Conservation (phyloP, 2,888 invertebrate genomes). For the Thera obeliscata region DNA sequence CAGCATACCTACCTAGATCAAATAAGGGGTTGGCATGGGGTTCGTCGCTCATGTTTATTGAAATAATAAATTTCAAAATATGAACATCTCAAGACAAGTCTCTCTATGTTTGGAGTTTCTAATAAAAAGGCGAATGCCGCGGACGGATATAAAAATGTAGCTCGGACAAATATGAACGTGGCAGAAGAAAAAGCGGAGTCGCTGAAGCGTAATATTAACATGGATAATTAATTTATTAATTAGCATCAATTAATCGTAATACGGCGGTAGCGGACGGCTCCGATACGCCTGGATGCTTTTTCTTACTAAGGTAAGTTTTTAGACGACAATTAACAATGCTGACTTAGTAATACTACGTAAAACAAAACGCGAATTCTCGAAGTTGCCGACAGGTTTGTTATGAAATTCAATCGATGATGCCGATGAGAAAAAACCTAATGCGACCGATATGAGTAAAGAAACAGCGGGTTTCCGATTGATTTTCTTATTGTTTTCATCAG, state of each 20-base stretch:
- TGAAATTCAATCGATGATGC: slow-evolving; percentile 50
- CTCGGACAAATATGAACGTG: slow-evolving; percentile 64
- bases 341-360: slow-evolving; percentile 54
- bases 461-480: slow-evolving; percentile 57
- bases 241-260: slow-evolving; percentile 79
- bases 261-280: slow-evolving; percentile 59
- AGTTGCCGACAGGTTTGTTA: slow-evolving; percentile 60
- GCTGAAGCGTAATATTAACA: slow-evolving; percentile 75
- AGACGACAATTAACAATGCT: slow-evolving; percentile 60
- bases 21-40: slow-evolving; percentile 58
- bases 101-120: slow-evolving; percentile 53
- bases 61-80: slow-evolving; percentile 71
- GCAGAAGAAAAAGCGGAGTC: slow-evolving; percentile 67
- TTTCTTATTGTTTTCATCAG: slow-evolving; percentile 51
- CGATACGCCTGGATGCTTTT: slow-evolving; percentile 70
- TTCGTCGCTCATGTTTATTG: slow-evolving; percentile 58
- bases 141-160: slow-evolving; percentile 65
- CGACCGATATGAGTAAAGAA: slow-evolving; percentile 49
- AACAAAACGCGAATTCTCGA: slow-evolving; percentile 56
- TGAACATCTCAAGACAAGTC: slow-evolving; percentile 54
- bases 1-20: slow-evolving; percentile 51
- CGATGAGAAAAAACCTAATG: slow-evolving; percentile 45
- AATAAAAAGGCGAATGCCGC: slow-evolving; percentile 68
- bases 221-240: slow-evolving; percentile 83
- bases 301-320: slow-evolving; percentile 68